Conservation (phyloP, 2,888 invertebrate genomes). For the Meghimatium bilineatum region DNA sequence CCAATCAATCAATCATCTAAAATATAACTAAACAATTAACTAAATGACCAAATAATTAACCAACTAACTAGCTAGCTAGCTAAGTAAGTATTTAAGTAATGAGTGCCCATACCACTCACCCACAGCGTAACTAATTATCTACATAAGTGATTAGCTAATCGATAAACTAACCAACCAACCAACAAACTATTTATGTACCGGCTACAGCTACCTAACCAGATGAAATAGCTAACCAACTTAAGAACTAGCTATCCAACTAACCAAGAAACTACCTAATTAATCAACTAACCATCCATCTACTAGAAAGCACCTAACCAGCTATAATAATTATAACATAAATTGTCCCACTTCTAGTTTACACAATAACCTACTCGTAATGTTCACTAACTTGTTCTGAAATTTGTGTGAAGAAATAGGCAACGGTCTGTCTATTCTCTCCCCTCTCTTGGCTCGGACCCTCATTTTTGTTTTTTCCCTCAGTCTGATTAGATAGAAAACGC, state of each 20-base stretch:
- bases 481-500: slow-evolving; percentile 72
- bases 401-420: slow-evolving; percentile 4
- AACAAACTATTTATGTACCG: neutral
- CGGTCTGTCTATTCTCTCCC: slow-evolving; percentile 38
- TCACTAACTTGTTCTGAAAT: neutral
- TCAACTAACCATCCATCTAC: too few relatives aligned
- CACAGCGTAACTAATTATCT: neutral
- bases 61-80: too few relatives aligned
- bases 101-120: too few relatives aligned
- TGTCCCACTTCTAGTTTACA: too few relatives aligned
- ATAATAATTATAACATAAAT: too few relatives aligned
- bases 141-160: neutral
- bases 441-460: slow-evolving; percentile 50
- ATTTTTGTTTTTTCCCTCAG: slow-evolving; percentile 55
- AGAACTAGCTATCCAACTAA: neutral
- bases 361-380: neutral
- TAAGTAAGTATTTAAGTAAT: too few relatives aligned
- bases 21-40: too few relatives aligned
- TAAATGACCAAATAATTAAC: too few relatives aligned
- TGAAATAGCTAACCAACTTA: neutral
- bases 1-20: too few relatives aligned
- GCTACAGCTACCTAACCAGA: neutral
- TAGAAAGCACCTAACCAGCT: too few relatives aligned
- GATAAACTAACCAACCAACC: neutral
- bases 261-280: too few relatives aligned